phyloP scores from a whole-genome alignment of 2,113 vertebrate genomes.

The Pardalotus punctatus region DNA sequence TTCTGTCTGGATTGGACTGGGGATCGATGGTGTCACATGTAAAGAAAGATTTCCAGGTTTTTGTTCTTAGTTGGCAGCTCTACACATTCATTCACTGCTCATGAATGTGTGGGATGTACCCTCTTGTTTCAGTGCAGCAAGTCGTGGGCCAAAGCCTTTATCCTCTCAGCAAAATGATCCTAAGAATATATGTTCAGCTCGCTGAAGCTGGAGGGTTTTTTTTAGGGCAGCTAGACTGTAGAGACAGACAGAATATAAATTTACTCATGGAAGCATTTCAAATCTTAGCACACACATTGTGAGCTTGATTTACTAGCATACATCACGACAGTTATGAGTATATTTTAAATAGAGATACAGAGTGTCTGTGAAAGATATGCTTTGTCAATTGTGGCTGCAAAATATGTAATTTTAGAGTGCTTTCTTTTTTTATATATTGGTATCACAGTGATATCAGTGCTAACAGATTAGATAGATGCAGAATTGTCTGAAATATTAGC shows the following conservation, averaged over 20 bases:
- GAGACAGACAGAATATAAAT: background rate
- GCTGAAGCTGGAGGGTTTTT: background rate
- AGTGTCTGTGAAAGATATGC: background rate
- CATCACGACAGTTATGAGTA: background rate
- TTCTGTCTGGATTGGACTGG: background rate
- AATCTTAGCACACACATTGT: background rate
- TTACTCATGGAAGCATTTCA: background rate
- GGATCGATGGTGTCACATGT: fast-evolving
- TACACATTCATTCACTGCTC: background rate
- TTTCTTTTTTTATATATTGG: background rate
- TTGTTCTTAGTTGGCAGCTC: background rate
- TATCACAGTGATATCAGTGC: background rate
- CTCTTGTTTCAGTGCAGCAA: background rate
- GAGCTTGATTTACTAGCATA: background rate
- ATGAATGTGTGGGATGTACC: fast-evolving
- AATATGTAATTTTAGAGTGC: background rate
- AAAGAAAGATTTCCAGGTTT: background rate
- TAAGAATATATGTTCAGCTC: background rate
- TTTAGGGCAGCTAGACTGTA: background rate
- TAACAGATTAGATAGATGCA: background rate
- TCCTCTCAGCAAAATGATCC: background rate
- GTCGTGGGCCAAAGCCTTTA: background rate
- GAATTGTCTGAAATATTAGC: background rate
- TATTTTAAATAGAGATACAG: background rate
- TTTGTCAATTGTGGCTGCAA: background rate